Conservation (phyloP, 1,140 invertebrate species). For the Ips typographus region DNA sequence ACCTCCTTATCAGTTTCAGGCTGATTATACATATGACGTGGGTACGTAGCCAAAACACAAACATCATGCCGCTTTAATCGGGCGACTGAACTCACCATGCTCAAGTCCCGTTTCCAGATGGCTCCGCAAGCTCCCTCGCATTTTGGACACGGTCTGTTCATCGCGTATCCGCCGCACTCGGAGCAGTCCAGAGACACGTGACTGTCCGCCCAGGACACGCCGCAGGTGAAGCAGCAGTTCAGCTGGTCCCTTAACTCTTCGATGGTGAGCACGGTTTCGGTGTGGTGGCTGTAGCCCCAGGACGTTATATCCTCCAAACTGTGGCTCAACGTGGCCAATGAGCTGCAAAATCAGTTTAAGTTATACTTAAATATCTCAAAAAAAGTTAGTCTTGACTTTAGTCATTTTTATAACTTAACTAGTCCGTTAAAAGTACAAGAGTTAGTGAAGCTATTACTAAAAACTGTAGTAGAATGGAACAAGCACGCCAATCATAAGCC, state of each 20-base stretch:
- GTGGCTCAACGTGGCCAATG: slow-evolving; percentile 47
- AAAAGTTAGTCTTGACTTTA: too few species aligned
- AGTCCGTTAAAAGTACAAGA: too few species aligned
- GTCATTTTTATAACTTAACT: too few species aligned
- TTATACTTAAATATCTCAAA: too few species aligned
- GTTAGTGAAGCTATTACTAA: too few species aligned
- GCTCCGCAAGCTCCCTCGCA: slow-evolving; percentile 75
- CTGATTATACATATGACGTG: not conserved
- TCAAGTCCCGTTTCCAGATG: slow-evolving; percentile 77
- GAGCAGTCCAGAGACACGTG: slow-evolving; percentile 78
- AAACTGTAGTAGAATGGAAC: too few species aligned
- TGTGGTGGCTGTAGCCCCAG: slow-evolving; percentile 43
- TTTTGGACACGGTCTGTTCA: slow-evolving; percentile 72
- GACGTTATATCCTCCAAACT: slow-evolving; percentile 48
- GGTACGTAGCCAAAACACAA: too few species aligned
- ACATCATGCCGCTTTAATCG: too few species aligned
- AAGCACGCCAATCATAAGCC: too few species aligned
- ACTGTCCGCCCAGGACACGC: slow-evolving; percentile 78
- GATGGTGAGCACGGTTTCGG: slow-evolving; percentile 63
- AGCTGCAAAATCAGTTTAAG: slow-evolving; percentile 40
- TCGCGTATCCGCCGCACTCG: slow-evolving; percentile 80
- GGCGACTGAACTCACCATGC: slow-evolving; percentile 59
- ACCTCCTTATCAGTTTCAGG: too few species aligned
- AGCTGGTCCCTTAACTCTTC: slow-evolving; percentile 71
- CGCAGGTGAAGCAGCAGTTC: slow-evolving; percentile 77